These are phyloP conservation scores for Gorilla gorilla DNA, from an alignment of 2,113 vertebrate species.

Conservation along the genomic window DNA sequence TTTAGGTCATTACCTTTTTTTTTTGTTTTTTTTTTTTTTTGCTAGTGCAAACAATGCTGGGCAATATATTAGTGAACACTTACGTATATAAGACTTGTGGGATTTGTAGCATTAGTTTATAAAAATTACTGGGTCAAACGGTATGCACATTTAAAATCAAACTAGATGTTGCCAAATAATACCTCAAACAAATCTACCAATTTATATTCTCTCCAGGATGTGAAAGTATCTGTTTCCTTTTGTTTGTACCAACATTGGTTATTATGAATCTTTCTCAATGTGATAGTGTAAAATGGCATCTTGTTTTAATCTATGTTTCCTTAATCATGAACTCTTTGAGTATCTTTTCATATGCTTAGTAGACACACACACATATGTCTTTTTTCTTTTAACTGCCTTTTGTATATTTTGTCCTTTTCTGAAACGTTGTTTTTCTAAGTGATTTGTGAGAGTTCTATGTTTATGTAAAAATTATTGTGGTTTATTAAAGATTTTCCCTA, in stretches of 20 bases:
- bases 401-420: not conserved
- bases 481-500: not conserved
- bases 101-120: not conserved
- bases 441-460: not conserved
- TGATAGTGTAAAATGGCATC: not conserved
- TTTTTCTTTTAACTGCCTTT: not conserved
- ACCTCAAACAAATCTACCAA: not conserved
- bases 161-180: not conserved
- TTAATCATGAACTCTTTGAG: constrained; percentile 21
- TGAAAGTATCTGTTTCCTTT: not conserved
- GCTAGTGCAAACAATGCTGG: not conserved
- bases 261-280: not conserved
- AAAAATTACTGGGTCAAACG: not conserved
- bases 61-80: not conserved
- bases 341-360: not conserved
- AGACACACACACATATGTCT: not conserved
- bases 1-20: not conserved
- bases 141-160: not conserved
- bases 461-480: not conserved
- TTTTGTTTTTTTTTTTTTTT: not conserved
- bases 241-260: not conserved
- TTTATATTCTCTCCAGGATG: not conserved
- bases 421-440: not conserved
- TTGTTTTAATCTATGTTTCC: not conserved
- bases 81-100: not conserved